A percentile compares a stretch with the other conserved stretches of the same genome.
Conservation (phyloP, 1,140 invertebrate genomes). For the Heliothis subflexa region DNA sequence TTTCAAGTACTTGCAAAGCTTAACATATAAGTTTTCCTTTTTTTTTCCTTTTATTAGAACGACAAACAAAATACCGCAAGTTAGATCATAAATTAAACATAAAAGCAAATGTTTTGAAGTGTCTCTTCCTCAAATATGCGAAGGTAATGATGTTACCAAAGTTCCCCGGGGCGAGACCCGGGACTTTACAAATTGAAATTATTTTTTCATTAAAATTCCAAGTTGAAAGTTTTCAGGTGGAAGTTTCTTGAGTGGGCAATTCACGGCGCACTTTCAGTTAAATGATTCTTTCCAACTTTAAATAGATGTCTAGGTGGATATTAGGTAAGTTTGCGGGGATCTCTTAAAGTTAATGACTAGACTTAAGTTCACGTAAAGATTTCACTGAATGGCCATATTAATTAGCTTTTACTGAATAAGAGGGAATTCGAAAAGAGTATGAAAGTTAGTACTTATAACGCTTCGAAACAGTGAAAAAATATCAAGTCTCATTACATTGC, state of each 20-base stretch:
- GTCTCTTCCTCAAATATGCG: slow-evolving; percentile 67
- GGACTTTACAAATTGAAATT: slow-evolving; percentile 78
- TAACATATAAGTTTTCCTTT: not conserved
- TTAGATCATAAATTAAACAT: slow-evolving; percentile 54
- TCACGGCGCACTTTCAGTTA: slow-evolving; percentile 64
- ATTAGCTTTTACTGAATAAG: not conserved
- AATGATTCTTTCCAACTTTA: slow-evolving; percentile 63
- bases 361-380: slow-evolving; percentile 14
- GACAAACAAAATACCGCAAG: slow-evolving; percentile 47
- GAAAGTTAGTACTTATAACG: too few species aligned
- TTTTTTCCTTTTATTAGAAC: slow-evolving; percentile 29
- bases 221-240: slow-evolving; percentile 70
- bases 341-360: slow-evolving; percentile 25
- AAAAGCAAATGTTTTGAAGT: slow-evolving; percentile 54
- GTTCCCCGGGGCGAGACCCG: slow-evolving; percentile 50
- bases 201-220: slow-evolving; percentile 81
- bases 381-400: not conserved
- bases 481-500: too few species aligned
- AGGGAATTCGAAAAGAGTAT: too few species aligned
- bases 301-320: slow-evolving; percentile 46
- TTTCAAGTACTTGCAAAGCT: not conserved
- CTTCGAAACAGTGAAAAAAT: too few species aligned
- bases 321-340: slow-evolving; percentile 44
- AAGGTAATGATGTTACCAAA: slow-evolving; percentile 73
- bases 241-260: slow-evolving; percentile 73